These are phyloP conservation scores for Oryzias celebensis DNA, from an alignment of 2,113 vertebrate species.

Conservation along the genomic window DNA sequence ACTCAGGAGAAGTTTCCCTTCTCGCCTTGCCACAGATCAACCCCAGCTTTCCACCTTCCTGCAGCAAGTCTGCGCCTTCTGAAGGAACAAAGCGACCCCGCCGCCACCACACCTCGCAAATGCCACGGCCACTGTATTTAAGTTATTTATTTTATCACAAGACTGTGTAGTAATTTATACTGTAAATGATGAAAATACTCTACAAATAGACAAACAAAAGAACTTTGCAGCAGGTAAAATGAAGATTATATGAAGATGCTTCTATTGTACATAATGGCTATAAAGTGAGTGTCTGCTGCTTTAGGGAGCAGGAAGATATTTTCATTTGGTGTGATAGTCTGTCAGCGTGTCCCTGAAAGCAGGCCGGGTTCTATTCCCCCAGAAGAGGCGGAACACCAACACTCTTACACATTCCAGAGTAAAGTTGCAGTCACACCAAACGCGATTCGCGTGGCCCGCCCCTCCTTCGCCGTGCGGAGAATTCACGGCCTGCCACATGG, in stretches of 20 bases:
- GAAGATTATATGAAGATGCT: constrained; percentile 75
- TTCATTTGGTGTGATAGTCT: constrained; percentile 61
- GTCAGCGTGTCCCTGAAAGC: constrained; percentile 33
- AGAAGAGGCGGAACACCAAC: constrained; percentile 10
- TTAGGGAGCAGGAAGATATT: constrained; percentile 60
- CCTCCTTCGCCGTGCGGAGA: too few relatives aligned
- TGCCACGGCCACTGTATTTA: constrained; percentile 73
- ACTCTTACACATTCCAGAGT: constrained; percentile 36
- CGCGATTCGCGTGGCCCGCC: too few relatives aligned
- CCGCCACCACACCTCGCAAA: constrained; percentile 39
- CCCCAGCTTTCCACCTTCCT: background rate
- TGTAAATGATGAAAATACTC: constrained; percentile 80
- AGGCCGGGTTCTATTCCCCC: background rate
- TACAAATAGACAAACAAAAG: constrained; percentile 61
- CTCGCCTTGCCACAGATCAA: background rate
- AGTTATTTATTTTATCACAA: constrained; percentile 79
- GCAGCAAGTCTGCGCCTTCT: constrained; percentile 10
- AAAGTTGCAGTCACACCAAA: too few relatives aligned
- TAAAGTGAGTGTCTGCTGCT: constrained; percentile 70
- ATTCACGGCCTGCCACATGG: too few relatives aligned
- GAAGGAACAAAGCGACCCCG: background rate
- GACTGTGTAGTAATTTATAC: constrained; percentile 80
- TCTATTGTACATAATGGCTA: constrained; percentile 76
- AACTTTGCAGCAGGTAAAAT: constrained; percentile 37
- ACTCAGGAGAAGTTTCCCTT: too few relatives aligned